These are phyloP conservation scores for Neoniphon sammara DNA, from an alignment of 2,797 vertebrate genomes.

Conservation along the genomic window DNA sequence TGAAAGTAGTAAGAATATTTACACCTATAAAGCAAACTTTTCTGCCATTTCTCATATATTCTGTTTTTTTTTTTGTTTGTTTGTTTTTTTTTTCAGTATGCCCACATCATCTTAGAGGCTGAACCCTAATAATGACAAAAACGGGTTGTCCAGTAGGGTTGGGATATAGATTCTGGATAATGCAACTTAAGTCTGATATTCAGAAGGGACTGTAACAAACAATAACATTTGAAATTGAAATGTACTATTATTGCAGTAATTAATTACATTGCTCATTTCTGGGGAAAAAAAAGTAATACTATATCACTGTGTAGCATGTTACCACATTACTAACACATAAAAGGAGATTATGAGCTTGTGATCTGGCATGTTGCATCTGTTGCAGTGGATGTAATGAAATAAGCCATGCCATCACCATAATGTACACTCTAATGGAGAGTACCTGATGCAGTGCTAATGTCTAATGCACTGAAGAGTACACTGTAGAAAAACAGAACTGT, in stretches of 20 bases:
- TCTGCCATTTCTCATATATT: no score
- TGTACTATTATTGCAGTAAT: no score
- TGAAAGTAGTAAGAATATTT: no score
- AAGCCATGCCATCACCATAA: background rate
- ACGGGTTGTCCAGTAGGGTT: slow-evolving; percentile 20
- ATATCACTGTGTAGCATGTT: background rate
- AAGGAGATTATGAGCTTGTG: background rate
- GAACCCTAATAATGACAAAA: background rate
- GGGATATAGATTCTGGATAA: slow-evolving; percentile 38
- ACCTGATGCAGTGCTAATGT: slow-evolving; percentile 22
- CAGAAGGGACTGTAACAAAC: background rate
- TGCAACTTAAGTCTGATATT: slow-evolving; percentile 30
- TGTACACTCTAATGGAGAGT: background rate
- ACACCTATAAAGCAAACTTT: no score
- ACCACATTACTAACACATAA: background rate
- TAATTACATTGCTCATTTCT: background rate
- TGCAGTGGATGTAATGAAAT: background rate
- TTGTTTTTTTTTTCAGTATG: no score
- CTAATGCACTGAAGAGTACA: slow-evolving; percentile 7
- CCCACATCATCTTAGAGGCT: no score
- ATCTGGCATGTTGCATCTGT: background rate
- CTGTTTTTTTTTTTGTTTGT: no score
- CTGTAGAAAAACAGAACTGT: slow-evolving; percentile 27
- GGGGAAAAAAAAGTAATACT: background rate
- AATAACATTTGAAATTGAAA: no score